Base-by-base conservation (phyloP, 1,140 invertebrate species). In the Dreissena polymorpha region DNA sequence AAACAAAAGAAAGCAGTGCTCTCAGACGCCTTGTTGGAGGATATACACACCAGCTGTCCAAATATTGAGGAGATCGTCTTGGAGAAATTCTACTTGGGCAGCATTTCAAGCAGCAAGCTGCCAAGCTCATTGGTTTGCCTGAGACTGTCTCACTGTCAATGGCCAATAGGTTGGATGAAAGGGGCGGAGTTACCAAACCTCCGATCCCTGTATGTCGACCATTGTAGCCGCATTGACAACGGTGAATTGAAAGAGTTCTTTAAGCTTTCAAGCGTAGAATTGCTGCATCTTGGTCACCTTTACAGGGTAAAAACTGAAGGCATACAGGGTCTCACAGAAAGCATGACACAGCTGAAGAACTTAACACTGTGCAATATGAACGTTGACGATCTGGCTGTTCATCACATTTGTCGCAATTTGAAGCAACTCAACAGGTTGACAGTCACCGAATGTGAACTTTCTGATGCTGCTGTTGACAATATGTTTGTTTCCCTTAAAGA, bases 141-240 rank as follows among this genome's bases (percentile, higher is more conserved):
- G 14, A 70, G 29, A 49, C 50, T 83, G 18, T 27, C 39, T 21
- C 10, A 64, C 49, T 83, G 81, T 39, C 27, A 21, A 14, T 83
- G 81, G 81, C 81, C 73, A 0, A 25, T 77, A 49, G 73, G 81
- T 10, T 83, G 81, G 81, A 29, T 83, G 39, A 76, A 77, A 23
- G 51, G 18, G 39, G 65, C 67, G 23, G 49, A 76, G 7, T 50
- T 83, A 10, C 73, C 73, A 29, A 51, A 71, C 6, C 57, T 83
- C 13, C 25, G 21, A 23, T 75, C 10, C 70, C 65, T 83, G 23
- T 55, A 76, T 27, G 53, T 83, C 25, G 53, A 50, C n/a, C 25
- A 51, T 27, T 69, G 63, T 8, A 60, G 18, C 7, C 64, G 81
- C 0, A 71, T 83, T 10, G 73, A 63, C 63, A 64, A 76, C 39